Conservation (phyloP, 1,140 invertebrate genomes). For the Drosophila ohnishii region DNA sequence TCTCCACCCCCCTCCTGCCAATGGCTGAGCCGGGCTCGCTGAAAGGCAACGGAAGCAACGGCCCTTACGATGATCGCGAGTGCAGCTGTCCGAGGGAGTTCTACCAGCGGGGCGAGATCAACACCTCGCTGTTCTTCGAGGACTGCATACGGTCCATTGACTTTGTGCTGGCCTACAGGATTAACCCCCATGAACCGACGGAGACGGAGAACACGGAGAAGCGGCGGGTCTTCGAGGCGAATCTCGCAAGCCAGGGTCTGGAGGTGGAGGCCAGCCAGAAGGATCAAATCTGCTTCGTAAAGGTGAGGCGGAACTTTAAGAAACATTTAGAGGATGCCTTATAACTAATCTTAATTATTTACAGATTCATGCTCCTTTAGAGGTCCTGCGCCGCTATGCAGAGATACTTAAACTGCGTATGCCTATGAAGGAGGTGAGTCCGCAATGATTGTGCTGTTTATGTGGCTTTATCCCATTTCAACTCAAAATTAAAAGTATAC, state of each 20-base stretch:
- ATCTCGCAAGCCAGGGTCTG: constrained; percentile 87
- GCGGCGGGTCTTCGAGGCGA: constrained; percentile 86
- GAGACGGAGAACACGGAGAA: constrained; percentile 82
- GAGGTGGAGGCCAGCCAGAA: constrained; percentile 86
- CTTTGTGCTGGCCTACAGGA: constrained; percentile 91
- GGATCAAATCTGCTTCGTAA: constrained; percentile 88
- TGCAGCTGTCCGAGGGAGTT: constrained; percentile 70
- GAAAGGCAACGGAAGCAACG: constrained; percentile 11
- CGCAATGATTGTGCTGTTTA: no score
- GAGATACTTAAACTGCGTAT: constrained; percentile 97
- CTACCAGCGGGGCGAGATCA: constrained; percentile 60
- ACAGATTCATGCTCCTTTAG: constrained; percentile 92
- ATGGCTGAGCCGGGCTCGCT: constrained; percentile 55
- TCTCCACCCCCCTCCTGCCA: constrained; percentile 64
- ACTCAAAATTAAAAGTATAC: constrained; percentile 15
- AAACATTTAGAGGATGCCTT: rapidly evolving
- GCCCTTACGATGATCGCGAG: constrained; percentile 66
- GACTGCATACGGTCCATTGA: constrained; percentile 89
- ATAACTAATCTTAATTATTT: constrained; percentile 32
- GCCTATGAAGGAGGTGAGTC: constrained; percentile 93
- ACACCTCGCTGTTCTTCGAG: constrained; percentile 86
- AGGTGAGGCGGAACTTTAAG: constrained; percentile 80
- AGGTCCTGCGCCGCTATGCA: constrained; percentile 94
- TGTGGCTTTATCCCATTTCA: background rate
- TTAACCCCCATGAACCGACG: constrained; percentile 83